Evolutionary conservation across 2,797 vertebrate species (phyloP).

Genomic region (Graptemys geographica): DNA sequence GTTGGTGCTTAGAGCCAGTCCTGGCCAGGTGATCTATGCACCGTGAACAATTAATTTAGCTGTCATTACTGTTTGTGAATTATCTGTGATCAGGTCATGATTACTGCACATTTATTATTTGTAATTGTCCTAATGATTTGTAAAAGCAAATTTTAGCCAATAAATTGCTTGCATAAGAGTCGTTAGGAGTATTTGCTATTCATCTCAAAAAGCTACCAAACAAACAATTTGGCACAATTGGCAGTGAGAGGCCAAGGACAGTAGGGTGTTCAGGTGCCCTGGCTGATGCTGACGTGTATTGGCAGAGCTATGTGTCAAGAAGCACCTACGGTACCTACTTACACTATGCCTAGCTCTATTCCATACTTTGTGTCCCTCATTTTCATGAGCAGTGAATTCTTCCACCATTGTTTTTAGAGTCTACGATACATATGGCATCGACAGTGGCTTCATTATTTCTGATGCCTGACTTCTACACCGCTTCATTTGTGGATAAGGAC

Average conservation of each 20-base stretch:
- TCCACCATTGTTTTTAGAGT: background rate
- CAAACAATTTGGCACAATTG: background rate
- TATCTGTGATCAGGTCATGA: background rate
- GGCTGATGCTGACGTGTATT: rapidly evolving
- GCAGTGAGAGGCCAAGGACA: background rate
- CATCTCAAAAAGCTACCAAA: background rate
- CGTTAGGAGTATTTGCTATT: background rate
- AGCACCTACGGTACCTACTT: background rate
- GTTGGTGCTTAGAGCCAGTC: too few relatives aligned
- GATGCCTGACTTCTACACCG: background rate
- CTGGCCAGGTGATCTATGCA: background rate
- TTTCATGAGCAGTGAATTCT: background rate
- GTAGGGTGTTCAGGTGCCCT: background rate
- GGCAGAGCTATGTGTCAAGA: background rate
- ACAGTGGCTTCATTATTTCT: background rate
- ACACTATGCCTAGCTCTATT: background rate
- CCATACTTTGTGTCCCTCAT: background rate
- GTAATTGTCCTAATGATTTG: background rate
- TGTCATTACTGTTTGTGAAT: background rate
- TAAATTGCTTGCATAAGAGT: background rate
- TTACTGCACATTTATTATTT: background rate
- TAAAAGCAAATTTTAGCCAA: background rate
- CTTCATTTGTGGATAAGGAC: background rate
- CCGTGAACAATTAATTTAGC: background rate
- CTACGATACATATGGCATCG: rapidly evolving